Evolutionary conservation across 2,797 vertebrate species (phyloP).

Genomic region (Poeciliopsis presidionis): DNA sequence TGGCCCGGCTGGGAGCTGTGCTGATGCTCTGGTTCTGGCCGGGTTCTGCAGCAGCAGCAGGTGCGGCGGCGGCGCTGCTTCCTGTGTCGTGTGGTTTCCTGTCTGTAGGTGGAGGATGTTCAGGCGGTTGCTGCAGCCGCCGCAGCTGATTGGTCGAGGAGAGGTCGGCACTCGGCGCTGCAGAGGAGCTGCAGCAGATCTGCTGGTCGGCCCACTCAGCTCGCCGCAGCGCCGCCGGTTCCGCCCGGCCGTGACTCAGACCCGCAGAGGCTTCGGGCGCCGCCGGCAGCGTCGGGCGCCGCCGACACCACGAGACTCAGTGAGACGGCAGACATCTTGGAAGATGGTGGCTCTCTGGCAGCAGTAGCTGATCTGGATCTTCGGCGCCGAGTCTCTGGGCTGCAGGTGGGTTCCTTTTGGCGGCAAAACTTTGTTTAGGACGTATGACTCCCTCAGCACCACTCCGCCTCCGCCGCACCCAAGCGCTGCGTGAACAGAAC

Average conservation of each 20-base stretch:
- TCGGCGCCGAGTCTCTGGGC: too few relatives aligned
- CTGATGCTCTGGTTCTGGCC: too few relatives aligned
- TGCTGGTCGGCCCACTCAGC: conserved; percentile 29
- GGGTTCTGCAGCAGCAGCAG: too few relatives aligned
- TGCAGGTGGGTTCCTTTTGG: too few relatives aligned
- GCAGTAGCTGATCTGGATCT: conserved; percentile 10
- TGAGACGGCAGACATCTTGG: conserved; percentile 8
- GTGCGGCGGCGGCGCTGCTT: conserved; percentile 22
- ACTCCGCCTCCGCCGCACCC: neutral
- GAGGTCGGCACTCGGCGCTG: conserved; percentile 1
- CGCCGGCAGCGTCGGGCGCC: too few relatives aligned
- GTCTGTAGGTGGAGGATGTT: conserved; percentile 77
- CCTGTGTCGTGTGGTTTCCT: conserved; percentile 78
- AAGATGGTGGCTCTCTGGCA: conserved; percentile 36
- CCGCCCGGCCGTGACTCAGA: conserved; percentile 25
- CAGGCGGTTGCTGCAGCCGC: conserved; percentile 1
- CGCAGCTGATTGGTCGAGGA: conserved; percentile 27
- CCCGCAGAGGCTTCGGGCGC: neutral
- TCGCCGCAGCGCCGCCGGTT: neutral
- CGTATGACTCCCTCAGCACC: neutral
- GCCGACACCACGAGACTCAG: neutral
- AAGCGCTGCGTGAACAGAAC: neutral
- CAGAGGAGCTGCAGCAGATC: conserved; percentile 20
- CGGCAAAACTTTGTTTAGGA: neutral
- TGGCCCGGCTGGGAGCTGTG: too few relatives aligned